These are phyloP conservation scores for Whitmania pigra DNA, from an alignment of 1,140 invertebrate species.

Conservation along the genomic window DNA sequence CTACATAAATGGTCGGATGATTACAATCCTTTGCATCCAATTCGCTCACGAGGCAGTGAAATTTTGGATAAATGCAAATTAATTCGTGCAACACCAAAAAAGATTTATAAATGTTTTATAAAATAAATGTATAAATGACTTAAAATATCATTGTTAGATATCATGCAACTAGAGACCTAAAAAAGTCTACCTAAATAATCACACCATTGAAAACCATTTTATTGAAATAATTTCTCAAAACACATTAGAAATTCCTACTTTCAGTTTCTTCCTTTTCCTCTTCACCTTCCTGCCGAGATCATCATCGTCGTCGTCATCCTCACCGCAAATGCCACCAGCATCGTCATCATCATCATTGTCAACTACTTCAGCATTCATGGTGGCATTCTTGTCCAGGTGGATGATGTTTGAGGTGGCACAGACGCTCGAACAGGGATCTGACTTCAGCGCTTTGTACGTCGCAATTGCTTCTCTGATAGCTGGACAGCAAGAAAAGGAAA, in stretches of 20 bases:
- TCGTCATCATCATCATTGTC: constrained; percentile 13
- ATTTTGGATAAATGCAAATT: no score
- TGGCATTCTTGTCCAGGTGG: background rate
- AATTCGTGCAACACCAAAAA: no score
- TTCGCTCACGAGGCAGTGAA: no score
- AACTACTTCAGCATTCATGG: background rate
- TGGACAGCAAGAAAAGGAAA: background rate
- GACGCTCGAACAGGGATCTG: background rate
- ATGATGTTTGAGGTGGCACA: background rate
- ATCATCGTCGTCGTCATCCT: constrained; percentile 16
- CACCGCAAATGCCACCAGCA: background rate
- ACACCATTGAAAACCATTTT: no score
- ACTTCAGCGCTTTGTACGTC: background rate
- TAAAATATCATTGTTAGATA: no score
- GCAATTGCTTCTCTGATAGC: constrained; percentile 18
- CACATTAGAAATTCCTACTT: constrained; percentile 3
- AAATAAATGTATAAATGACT: no score
- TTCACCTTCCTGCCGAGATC: background rate
- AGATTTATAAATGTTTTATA: no score
- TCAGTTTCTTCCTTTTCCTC: constrained; percentile 9
- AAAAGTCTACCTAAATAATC: no score
- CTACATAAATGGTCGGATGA: no score
- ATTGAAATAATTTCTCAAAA: no score
- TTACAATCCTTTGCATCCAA: no score
- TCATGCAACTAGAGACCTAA: no score